Evolutionary conservation across 2,888 invertebrate genomes (phyloP).

Genomic region (Aelia acuminata): DNA sequence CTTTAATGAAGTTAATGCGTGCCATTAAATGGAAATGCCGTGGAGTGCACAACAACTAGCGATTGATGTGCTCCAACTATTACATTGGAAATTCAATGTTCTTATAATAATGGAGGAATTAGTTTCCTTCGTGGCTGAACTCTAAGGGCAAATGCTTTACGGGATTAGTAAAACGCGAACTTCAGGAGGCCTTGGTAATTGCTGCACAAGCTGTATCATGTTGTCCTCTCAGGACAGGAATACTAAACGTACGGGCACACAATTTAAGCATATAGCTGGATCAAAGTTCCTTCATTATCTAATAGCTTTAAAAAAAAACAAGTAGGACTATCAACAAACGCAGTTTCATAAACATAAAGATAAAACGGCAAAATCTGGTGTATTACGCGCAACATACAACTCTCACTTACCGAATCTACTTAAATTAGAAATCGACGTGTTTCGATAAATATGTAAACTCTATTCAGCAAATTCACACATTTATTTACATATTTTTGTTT

Average conservation of each 20-base stretch:
- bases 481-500: too few relatives aligned
- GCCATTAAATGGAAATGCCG: slow-evolving; percentile 1
- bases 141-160: background rate
- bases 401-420: too few relatives aligned
- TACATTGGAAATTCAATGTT: background rate
- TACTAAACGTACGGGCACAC: background rate
- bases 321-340: too few relatives aligned
- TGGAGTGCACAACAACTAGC: background rate
- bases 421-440: too few relatives aligned
- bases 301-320: too few relatives aligned
- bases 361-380: too few relatives aligned
- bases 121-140: background rate
- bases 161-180: background rate
- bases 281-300: background rate
- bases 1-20: background rate
- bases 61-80: slow-evolving; percentile 24
- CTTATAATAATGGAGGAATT: background rate
- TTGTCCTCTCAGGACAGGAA: background rate
- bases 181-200: background rate
- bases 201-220: background rate
- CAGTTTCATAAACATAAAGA: too few relatives aligned
- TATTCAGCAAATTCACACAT: too few relatives aligned
- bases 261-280: background rate
- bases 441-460: too few relatives aligned
- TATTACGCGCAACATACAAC: too few relatives aligned